phyloP scores from a whole-genome alignment of 1,140 invertebrate genomes.

The Orius insidiosus region DNA sequence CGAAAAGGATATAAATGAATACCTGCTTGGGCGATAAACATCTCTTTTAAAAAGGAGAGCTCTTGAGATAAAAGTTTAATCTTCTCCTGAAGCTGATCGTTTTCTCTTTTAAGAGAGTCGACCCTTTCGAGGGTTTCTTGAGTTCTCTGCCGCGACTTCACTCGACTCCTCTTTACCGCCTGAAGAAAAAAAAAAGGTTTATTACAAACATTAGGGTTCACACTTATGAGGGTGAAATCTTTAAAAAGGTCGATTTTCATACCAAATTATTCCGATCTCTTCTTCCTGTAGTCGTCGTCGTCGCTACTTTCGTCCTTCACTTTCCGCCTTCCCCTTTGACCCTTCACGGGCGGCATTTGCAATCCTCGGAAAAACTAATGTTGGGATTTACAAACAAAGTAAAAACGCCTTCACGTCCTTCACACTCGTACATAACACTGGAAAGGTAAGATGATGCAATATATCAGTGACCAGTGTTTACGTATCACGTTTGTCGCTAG shows the following conservation, averaged over 20 bases:
- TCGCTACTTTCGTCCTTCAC: too few species aligned
- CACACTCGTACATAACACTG: not conserved
- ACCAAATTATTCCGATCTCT: conserved; percentile 69
- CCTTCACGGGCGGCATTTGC: not conserved
- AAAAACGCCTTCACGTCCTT: too few species aligned
- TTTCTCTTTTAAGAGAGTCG: conserved; percentile 59
- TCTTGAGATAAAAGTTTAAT: conserved; percentile 71
- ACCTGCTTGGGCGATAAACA: conserved; percentile 64
- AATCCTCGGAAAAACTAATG: not conserved
- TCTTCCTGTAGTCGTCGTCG: conserved; percentile 54
- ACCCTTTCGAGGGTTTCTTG: conserved; percentile 64
- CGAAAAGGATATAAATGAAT: too few species aligned
- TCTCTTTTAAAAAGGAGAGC: conserved; percentile 67
- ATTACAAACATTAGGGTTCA: too few species aligned
- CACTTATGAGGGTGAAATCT: too few species aligned
- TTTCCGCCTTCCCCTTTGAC: not conserved
- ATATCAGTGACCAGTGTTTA: too few species aligned
- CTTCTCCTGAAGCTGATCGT: conserved; percentile 67
- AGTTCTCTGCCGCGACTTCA: conserved; percentile 68
- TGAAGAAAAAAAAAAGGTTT: conserved; percentile 25
- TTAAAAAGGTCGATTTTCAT: conserved; percentile 12
- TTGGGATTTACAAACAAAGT: not conserved
- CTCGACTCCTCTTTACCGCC: conserved; percentile 76
- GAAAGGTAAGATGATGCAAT: too few species aligned
- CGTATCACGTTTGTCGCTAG: too few species aligned